Percentiles rank a stretch among this genome's conserved stretches.
phyloP scores from a whole-genome alignment of 2,113 vertebrate genomes.

The Heliornis fulica region DNA sequence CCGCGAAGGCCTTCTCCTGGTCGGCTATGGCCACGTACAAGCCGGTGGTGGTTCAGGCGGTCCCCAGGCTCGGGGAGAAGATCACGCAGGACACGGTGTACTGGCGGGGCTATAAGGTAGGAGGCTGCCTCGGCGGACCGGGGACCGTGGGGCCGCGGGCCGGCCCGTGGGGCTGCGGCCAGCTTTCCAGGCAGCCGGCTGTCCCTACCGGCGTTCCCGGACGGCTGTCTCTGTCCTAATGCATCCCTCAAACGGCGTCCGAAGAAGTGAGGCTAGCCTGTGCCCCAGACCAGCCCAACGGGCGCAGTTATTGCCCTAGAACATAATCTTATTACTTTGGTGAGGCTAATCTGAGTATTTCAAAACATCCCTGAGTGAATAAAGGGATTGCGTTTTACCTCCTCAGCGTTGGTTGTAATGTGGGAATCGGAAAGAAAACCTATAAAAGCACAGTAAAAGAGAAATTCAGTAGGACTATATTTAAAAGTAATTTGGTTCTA shows the following conservation, averaged over 20 bases:
- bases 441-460: fast-evolving
- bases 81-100: slow-evolving; percentile 93
- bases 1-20: not conserved
- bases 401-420: not conserved
- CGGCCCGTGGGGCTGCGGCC: too few relatives aligned
- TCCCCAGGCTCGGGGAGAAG: slow-evolving; percentile 88
- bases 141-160: too few relatives aligned
- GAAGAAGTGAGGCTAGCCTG: fast-evolving
- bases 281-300: fast-evolving
- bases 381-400: too few relatives aligned
- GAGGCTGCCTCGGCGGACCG: not conserved
- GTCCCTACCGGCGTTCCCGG: too few relatives aligned
- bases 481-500: fast-evolving
- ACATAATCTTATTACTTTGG: fast-evolving
- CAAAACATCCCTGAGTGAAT: fast-evolving
- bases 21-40: slow-evolving; percentile 84
- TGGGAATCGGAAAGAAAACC: fast-evolving
- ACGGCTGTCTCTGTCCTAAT: too few relatives aligned
- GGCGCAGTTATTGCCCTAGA: fast-evolving
- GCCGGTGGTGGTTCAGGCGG: slow-evolving; percentile 81
- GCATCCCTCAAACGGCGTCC: too few relatives aligned
- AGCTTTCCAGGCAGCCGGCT: too few relatives aligned
- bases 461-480: fast-evolving
- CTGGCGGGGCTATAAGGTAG: slow-evolving; percentile 93
- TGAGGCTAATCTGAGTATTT: fast-evolving